Evolutionary conservation across 2,797 vertebrate species (phyloP), one percentile per base, ranked within the genome.

Genomic region (Phalanger gymnotis): DNA sequence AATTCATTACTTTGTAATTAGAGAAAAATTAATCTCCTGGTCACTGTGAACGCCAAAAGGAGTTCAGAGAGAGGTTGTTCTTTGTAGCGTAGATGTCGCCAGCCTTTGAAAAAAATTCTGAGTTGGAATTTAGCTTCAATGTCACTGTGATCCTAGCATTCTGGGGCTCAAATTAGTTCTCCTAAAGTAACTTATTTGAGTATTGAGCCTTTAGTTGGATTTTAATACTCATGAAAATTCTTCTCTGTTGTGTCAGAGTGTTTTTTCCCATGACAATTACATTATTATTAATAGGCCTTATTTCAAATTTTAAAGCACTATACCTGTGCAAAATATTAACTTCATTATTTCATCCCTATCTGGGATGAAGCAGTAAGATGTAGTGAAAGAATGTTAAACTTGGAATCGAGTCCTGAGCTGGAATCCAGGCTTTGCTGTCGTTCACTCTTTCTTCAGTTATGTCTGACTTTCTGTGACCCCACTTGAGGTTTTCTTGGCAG

Each of bases 1-100:
- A 54, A 90, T 90, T 53, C 90, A 90, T 90, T 90, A 90, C 53
- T 90, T 47, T 90, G 54, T 90, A 90, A 53, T 54, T 90, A 34
- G 90, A 53, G 53, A 90, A 54, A 90, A 53, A 90, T 90, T 90
- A 54, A 54, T 90, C 90, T 90, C 30, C 16, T 34, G 52, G 90
- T 90, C 13, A 54, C 51, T 54, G 90, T n/a, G 22, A 14, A 54
- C 14, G 1, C 52, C 28, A 34, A 90, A 54, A 90, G 13, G 12
- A 90, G 30, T 54, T 90, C 52, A 54, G 90, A 90, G 30, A 90
- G 16, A 54, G 13, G 13, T n/a, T 27, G 90, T 53, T 90, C 51
- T 90, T 54, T 54, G 5, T 47, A 31, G 4, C 28, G 16, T 53
- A 6, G 14, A n/a, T 9, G 90, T 34, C 22, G 52, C 28, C 52